Conservation (phyloP, 2,797 vertebrate species). For the Liparis tanakae region DNA sequence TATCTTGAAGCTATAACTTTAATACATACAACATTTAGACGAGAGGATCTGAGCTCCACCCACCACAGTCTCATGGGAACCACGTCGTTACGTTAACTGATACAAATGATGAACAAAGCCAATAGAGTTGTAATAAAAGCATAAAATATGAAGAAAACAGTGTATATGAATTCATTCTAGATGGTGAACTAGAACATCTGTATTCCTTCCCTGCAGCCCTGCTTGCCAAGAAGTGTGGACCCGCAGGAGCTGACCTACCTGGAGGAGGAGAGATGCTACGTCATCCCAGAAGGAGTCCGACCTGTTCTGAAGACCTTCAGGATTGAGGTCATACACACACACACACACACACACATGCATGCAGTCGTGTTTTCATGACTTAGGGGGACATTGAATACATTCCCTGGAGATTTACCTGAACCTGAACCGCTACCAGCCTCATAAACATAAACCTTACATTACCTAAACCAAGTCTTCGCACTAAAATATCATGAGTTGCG, state of each 20-base stretch:
- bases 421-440: too few relatives aligned
- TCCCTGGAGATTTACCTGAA: too few relatives aligned
- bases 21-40: too few relatives aligned
- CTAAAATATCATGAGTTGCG: too few relatives aligned
- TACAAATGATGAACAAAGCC: neutral
- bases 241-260: conserved; percentile 83
- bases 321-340: conserved; percentile 86
- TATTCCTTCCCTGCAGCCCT: conserved; percentile 77
- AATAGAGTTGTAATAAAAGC: neutral
- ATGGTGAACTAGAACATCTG: neutral
- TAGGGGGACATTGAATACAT: too few relatives aligned
- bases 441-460: too few relatives aligned
- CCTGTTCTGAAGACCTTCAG: conserved; percentile 90
- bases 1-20: neutral
- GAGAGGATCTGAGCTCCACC: too few relatives aligned
- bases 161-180: neutral
- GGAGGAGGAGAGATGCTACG: conserved; percentile 77
- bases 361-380: too few relatives aligned
- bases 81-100: neutral
- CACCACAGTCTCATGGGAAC: too few relatives aligned
- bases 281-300: conserved; percentile 88
- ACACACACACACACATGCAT: neutral
- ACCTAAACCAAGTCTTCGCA: too few relatives aligned
- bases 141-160: neutral
- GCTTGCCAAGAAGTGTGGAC: conserved; percentile 85